Conservation (phyloP, 2,888 invertebrate genomes). For the Pollenia labialis region DNA sequence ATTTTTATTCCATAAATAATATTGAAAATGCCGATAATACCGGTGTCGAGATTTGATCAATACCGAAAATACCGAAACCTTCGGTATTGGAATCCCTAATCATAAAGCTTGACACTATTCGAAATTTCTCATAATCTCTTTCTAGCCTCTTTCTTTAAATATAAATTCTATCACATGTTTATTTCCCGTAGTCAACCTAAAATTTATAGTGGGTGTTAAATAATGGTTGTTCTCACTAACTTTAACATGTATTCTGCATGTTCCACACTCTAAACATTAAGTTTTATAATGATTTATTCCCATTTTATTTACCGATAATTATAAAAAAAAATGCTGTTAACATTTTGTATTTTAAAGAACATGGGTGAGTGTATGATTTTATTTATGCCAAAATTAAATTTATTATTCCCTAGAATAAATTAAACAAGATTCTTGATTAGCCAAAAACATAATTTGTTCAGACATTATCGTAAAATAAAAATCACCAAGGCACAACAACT, state of each 20-base stretch:
- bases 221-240: neutral
- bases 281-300: conserved; percentile 54
- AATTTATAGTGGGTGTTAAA: conserved; percentile 49
- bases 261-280: conserved; percentile 23
- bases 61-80: too few species aligned
- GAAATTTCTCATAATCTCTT: neutral
- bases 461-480: conserved; percentile 57
- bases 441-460: conserved; percentile 60
- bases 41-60: too few species aligned
- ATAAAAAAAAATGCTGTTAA: conserved; percentile 9
- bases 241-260: conserved; percentile 25
- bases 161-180: neutral
- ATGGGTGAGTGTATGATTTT: neutral
- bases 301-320: conserved; percentile 45
- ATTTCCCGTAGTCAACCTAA: neutral
- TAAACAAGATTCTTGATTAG: conserved; percentile 67
- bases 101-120: too few species aligned
- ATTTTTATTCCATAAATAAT: too few species aligned
- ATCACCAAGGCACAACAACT: conserved; percentile 32
- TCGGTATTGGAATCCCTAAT: too few species aligned
- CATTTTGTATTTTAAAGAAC: neutral
- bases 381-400: conserved; percentile 45
- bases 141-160: neutral
- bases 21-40: too few species aligned
- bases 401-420: conserved; percentile 56